A percentile compares a stretch with the other conserved stretches of the same genome.
Conservation (phyloP, 1,140 invertebrate species). For the Bombus superbus region DNA sequence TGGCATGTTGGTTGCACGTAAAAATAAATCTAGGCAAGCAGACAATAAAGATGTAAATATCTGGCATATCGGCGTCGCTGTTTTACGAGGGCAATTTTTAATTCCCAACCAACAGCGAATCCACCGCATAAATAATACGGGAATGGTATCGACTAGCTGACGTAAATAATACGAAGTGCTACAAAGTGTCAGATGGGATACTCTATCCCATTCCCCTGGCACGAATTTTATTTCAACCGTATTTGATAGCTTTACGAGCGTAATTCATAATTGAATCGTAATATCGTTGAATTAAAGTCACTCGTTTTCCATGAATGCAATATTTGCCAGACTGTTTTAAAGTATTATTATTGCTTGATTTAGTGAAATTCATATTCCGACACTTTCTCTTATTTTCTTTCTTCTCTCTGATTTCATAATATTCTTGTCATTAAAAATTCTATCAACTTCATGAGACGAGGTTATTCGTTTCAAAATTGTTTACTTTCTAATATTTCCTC, state of each 20-base stretch:
- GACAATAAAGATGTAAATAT: constrained; percentile 24
- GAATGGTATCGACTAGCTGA: constrained; percentile 21
- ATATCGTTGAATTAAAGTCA: not conserved
- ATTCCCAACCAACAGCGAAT: not conserved
- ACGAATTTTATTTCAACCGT: constrained; percentile 1
- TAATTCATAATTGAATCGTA: not conserved
- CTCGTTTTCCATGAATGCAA: not conserved
- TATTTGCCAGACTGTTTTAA: not conserved
- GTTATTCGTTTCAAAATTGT: too few species aligned
- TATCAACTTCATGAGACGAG: not conserved
- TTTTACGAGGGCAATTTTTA: constrained; percentile 22
- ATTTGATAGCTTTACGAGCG: not conserved
- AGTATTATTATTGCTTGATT: not conserved
- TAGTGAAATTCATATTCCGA: not conserved
- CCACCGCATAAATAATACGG: constrained; percentile 20
- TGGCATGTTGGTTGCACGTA: not conserved
- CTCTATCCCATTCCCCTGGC: not conserved
- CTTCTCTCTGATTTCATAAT: not conserved
- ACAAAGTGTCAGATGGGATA: not conserved
- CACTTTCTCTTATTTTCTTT: not conserved
- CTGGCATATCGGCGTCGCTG: not conserved
- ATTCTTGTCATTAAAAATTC: not conserved
- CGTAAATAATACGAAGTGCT: constrained; percentile 17
- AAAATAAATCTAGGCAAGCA: not conserved
- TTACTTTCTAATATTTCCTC: too few species aligned